Conservation (phyloP, 2,797 vertebrate species). For the Diglossa cyanea region DNA sequence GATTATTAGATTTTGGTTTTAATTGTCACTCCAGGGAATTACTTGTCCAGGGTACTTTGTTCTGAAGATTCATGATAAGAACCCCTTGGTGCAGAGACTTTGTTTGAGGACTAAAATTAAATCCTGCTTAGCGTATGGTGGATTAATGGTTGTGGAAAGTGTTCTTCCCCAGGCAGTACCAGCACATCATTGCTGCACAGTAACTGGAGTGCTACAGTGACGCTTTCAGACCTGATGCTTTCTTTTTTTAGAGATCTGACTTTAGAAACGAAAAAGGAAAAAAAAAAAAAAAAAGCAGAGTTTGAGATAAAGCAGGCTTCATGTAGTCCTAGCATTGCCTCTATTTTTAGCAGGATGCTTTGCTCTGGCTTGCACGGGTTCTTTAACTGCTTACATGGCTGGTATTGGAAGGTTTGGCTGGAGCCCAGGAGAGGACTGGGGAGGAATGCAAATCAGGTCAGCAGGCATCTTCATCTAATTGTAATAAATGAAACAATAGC, state of each 20-base stretch:
- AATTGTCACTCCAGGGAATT: conserved; percentile 29
- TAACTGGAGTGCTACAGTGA: conserved; percentile 20
- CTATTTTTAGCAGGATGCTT: conserved; percentile 62
- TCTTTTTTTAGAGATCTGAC: conserved; percentile 53
- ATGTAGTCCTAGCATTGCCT: conserved; percentile 24
- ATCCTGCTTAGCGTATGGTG: conserved; percentile 15
- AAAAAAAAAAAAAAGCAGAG: background rate
- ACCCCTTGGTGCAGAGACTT: background rate
- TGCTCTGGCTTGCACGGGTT: conserved; percentile 10
- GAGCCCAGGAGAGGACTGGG: background rate
- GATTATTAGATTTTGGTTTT: conserved; percentile 4
- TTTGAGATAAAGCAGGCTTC: conserved; percentile 54
- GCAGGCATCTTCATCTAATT: conserved; percentile 33
- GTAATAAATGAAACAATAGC: background rate
- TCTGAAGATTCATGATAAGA: conserved; percentile 19
- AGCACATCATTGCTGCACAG: conserved; percentile 13
- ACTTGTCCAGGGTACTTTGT: background rate
- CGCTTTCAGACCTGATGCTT: conserved; percentile 16
- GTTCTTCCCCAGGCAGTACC: background rate
- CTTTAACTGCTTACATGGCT: conserved; percentile 48
- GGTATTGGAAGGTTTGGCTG: conserved; percentile 1
- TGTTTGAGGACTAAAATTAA: conserved; percentile 45
- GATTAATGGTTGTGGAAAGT: conserved; percentile 22
- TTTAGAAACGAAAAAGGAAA: conserved; percentile 27
- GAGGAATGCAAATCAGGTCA: conserved; percentile 33